Percentiles rank a stretch among this genome's conserved stretches.
Conservation (phyloP, 2,113 vertebrate species). For the Rattus norvegicus region DNA sequence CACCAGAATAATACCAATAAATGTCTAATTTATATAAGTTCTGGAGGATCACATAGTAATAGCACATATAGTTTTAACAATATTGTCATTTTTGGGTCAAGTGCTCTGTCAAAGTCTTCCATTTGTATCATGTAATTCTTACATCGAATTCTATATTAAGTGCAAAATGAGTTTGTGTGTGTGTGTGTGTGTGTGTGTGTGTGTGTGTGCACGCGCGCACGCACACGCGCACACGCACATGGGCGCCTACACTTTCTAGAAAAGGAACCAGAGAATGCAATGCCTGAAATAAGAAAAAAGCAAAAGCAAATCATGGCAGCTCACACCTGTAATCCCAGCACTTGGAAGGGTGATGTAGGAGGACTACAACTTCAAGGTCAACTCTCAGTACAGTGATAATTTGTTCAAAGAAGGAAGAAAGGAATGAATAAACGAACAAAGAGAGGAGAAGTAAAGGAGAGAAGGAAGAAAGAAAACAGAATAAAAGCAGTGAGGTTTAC, state of each 20-base stretch:
- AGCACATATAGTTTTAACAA: not conserved
- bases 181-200: not conserved
- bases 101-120: not conserved
- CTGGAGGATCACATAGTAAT: not conserved
- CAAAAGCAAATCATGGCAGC: not conserved
- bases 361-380: not conserved
- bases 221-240: too few species aligned
- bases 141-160: not conserved
- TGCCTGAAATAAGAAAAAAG: not conserved
- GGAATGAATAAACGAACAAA: not conserved
- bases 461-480: not conserved
- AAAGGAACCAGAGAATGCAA: not conserved
- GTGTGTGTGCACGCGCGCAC: too few species aligned
- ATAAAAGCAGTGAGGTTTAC: not conserved
- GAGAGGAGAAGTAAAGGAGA: not conserved
- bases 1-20: not conserved
- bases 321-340: not conserved
- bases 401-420: not conserved
- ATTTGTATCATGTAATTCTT: not conserved
- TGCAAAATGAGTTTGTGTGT: not conserved
- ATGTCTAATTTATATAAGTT: not conserved
- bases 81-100: not conserved
- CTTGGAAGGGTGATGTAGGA: not conserved
- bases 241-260: not conserved
- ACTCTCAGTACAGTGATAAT: not conserved